A percentile compares a stretch with the other conserved stretches of the same genome.
Evolutionary conservation across 2,113 vertebrate species (phyloP).

Genomic region (Oreochromis niloticus): DNA sequence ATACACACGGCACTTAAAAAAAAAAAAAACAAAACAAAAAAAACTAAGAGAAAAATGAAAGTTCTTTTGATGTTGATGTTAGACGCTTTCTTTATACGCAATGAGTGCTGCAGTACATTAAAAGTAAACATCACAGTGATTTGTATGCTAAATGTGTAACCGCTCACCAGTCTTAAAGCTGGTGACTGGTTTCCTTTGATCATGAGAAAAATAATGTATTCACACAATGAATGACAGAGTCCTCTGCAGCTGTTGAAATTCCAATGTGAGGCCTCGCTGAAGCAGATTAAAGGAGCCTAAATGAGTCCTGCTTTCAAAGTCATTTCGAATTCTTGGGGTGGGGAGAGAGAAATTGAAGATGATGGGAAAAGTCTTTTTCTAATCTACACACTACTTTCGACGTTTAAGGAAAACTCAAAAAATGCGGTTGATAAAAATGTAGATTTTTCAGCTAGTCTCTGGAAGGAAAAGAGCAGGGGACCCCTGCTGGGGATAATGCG

Average conservation of each 20-base stretch:
- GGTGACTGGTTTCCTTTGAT: constrained; percentile 5
- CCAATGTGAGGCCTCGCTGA: background rate
- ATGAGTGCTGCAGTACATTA: background rate
- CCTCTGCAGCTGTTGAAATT: constrained; percentile 18
- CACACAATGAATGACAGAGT: constrained; percentile 30
- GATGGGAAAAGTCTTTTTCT: background rate
- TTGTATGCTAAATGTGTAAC: background rate
- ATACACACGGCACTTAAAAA: constrained; percentile 32
- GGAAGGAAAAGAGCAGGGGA: background rate
- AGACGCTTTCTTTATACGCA: constrained; percentile 9
- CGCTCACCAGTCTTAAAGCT: background rate
- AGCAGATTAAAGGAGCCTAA: background rate
- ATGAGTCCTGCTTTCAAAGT: background rate
- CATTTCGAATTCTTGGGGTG: background rate
- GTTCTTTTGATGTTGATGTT: constrained; percentile 6
- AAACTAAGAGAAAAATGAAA: background rate
- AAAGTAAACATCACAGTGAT: background rate
- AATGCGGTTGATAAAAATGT: background rate
- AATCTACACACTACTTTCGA: rapidly evolving
- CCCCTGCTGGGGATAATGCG: constrained; percentile 40
- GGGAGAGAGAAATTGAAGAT: background rate
- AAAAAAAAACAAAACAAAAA: background rate
- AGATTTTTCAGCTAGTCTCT: background rate
- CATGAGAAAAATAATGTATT: constrained; percentile 29
- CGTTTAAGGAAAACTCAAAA: background rate